Evolutionary conservation across 2,113 vertebrate genomes (phyloP), one percentile per base, ranked within the genome.

Genomic region (Electrona antarctica): DNA sequence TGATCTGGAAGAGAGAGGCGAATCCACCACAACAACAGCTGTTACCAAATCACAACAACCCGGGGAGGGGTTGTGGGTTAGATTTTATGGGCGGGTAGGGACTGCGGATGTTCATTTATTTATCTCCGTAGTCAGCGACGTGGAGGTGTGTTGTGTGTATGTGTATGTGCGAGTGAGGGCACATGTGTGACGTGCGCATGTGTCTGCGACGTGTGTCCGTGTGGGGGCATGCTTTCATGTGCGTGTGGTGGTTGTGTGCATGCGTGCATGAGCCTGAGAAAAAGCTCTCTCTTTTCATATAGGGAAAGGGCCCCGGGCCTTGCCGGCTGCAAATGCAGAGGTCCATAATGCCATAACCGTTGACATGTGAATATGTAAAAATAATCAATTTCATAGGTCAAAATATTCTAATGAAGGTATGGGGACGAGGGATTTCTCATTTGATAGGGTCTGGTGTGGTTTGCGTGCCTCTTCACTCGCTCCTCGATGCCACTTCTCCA

Each of bases 31-130:
- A 92, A 92, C 91, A 93, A 92, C 91, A 93, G 91, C 90, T 93
- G 92, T 91, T 92, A 92, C 87, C 87, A 91, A 92, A 92, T 92
- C 88, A 91, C 86, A 92, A 88, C 90, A 92, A 91, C 88, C 87
- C 88, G 82, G 89, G 90, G 90, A 92, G 83, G 87, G 87, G 85
- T 87, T 89, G 79, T 85, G 89, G 89, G 84, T 92, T 87, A 91
- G 91, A 90, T 92, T 90, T 90, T 89, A 92, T 91, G 87, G 86
- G 89, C 77, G 85, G 60, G 90, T 79, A 81, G 90, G 89, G 90
- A 90, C 86, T 51, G 7, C 45, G 81, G 78, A 87, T 92, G 91
- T 87, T 92, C 82, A 91, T 92, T 91, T 92, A 92, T 92, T 92
- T 88, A 92, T 92, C 83, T 88, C 81, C 71, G 64, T 76, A 85